Percentiles rank a stretch among this genome's conserved stretches.
Evolutionary conservation across 1,140 invertebrate genomes (phyloP).

Genomic region (Aricia agestis): DNA sequence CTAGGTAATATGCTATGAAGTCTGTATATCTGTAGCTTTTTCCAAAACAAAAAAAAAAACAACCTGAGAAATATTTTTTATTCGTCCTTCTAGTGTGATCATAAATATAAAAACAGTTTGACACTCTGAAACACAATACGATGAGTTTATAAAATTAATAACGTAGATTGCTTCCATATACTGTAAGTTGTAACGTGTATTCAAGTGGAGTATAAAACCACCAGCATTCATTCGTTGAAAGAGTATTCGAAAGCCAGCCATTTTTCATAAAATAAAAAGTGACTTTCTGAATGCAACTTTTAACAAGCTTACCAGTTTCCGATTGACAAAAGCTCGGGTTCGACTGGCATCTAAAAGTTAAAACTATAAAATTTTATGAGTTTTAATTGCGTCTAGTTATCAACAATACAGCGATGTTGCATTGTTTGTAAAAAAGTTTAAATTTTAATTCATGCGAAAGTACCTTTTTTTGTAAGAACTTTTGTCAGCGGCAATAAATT

Average conservation of each 20-base stretch:
- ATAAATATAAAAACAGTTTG: too few species aligned
- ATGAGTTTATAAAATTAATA: neutral
- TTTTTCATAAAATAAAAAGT: conserved; percentile 15
- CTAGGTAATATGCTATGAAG: too few species aligned
- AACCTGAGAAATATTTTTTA: too few species aligned
- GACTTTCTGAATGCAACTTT: conserved; percentile 10
- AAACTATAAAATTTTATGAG: conserved; percentile 13
- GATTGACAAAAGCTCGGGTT: conserved; percentile 13
- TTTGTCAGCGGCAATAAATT: too few species aligned
- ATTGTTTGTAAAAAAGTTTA: neutral
- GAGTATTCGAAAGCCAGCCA: conserved; percentile 8
- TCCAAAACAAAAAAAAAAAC: neutral
- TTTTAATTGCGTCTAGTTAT: conserved; percentile 11
- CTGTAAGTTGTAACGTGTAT: neutral
- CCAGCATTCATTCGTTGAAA: conserved; percentile 10
- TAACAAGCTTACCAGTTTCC: conserved; percentile 14
- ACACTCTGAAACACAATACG: neutral
- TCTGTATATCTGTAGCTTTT: too few species aligned
- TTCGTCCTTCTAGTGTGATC: too few species aligned
- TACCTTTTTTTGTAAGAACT: neutral
- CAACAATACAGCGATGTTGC: conserved; percentile 5
- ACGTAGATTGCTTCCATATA: conserved; percentile 1
- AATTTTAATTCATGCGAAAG: neutral
- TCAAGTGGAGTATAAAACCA: neutral
- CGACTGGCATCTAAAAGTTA: conserved; percentile 2